phyloP scores from a whole-genome alignment of 2,888 invertebrate species.

The Bellardia bayeri region DNA sequence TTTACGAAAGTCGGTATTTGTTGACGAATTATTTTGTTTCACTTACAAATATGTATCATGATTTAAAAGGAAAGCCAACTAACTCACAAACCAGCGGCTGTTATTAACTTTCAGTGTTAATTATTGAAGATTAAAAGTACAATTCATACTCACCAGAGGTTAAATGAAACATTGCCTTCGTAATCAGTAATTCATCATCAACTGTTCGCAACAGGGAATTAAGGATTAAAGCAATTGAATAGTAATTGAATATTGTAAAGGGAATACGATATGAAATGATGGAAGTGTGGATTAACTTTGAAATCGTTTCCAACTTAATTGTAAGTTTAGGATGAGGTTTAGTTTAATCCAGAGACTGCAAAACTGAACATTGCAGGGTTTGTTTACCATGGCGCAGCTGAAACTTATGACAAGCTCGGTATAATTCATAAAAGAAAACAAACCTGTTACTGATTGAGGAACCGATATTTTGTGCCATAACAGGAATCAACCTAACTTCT shows the following conservation, averaged over 20 bases:
- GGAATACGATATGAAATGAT: neutral
- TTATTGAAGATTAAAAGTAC: slow-evolving; percentile 37
- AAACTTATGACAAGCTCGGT: too few species aligned
- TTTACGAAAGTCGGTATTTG: slow-evolving; percentile 51
- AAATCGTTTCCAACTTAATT: neutral
- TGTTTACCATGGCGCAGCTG: too few species aligned
- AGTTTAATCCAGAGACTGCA: too few species aligned
- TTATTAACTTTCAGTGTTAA: slow-evolving; percentile 57
- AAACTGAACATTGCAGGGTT: too few species aligned
- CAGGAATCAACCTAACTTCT: too few species aligned
- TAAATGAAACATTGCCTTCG: slow-evolving; percentile 11
- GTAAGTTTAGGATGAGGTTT: too few species aligned
- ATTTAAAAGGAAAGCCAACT: neutral
- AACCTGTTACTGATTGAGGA: too few species aligned
- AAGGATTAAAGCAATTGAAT: neutral
- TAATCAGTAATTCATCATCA: neutral
- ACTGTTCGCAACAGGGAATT: slow-evolving; percentile 20
- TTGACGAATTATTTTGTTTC: slow-evolving; percentile 43
- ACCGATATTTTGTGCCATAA: too few species aligned
- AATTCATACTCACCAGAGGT: slow-evolving; percentile 13
- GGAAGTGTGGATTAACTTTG: neutral
- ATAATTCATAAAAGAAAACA: too few species aligned
- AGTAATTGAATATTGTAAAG: neutral
- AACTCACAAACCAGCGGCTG: slow-evolving; percentile 28
- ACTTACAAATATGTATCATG: slow-evolving; percentile 37